A percentile compares a stretch with the other conserved stretches of the same genome.
Evolutionary conservation across 2,113 vertebrate genomes (phyloP).

Genomic region (Dipodomys spectabilis): DNA sequence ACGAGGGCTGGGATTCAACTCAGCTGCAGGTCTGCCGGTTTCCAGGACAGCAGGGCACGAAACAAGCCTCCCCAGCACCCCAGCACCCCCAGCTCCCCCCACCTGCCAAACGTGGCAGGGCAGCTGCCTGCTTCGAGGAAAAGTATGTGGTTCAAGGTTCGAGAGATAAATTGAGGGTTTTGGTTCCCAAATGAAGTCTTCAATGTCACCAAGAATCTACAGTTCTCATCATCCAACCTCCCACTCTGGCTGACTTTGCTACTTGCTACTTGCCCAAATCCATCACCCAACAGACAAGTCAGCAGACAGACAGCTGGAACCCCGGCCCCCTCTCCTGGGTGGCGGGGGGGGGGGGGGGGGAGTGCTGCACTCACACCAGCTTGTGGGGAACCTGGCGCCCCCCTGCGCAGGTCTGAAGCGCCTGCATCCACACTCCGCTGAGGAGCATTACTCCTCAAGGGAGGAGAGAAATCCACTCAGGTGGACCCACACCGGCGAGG

Average conservation of each 20-base stretch:
- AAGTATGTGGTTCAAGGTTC: constrained; percentile 80
- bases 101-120: constrained; percentile 64
- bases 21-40: constrained; percentile 72
- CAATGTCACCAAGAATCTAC: constrained; percentile 66
- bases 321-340: neutral
- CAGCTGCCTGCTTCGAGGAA: constrained; percentile 75
- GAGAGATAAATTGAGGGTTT: constrained; percentile 75
- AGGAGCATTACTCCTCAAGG: too few relatives aligned
- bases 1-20: too few relatives aligned
- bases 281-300: constrained; percentile 66
- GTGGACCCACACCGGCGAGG: too few relatives aligned
- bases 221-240: constrained; percentile 70
- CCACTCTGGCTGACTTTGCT: constrained; percentile 67
- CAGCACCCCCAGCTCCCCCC: constrained; percentile 59
- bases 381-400: too few relatives aligned
- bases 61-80: constrained; percentile 68
- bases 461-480: too few relatives aligned
- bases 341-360: too few relatives aligned
- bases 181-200: constrained; percentile 80
- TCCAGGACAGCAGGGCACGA: constrained; percentile 71
- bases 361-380: too few relatives aligned
- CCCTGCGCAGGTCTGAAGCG: too few relatives aligned
- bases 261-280: constrained; percentile 29
- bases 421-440: too few relatives aligned
- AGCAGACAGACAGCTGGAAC: constrained; percentile 26